Percentiles rank a stretch among this genome's conserved stretches.
These are phyloP conservation scores for Laothoe populi DNA, from an alignment of 2,888 invertebrate species.

Conservation along the genomic window DNA sequence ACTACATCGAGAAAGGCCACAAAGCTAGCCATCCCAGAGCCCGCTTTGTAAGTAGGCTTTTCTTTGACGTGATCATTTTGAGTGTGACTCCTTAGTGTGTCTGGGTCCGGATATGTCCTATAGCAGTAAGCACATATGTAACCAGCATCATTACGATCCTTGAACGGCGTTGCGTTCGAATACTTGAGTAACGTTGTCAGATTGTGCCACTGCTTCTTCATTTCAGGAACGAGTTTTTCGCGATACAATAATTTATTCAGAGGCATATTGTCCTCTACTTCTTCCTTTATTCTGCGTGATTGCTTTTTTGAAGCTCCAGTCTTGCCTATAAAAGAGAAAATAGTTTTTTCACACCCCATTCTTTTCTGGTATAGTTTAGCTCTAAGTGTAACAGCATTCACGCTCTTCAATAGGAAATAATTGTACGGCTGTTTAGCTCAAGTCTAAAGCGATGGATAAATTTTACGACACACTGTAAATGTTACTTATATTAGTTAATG, in stretches of 20 bases:
- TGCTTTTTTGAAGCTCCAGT: constrained; percentile 68
- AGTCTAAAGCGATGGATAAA: background rate
- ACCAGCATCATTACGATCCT: constrained; percentile 74
- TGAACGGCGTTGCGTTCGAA: constrained; percentile 77
- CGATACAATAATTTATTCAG: constrained; percentile 52
- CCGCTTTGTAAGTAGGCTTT: constrained; percentile 70
- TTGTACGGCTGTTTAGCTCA: background rate
- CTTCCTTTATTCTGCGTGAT: constrained; percentile 64
- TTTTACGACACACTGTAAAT: background rate
- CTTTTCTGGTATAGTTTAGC: constrained; percentile 11
- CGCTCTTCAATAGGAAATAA: constrained; percentile 5
- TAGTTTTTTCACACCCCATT: constrained; percentile 66
- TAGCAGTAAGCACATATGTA: constrained; percentile 77
- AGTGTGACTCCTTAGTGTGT: constrained; percentile 62
- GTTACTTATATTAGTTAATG: background rate
- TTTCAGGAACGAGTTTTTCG: constrained; percentile 63
- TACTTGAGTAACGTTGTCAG: constrained; percentile 68
- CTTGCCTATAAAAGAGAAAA: constrained; percentile 82
- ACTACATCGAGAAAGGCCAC: constrained; percentile 75
- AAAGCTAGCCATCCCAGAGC: constrained; percentile 70
- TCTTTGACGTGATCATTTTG: constrained; percentile 68
- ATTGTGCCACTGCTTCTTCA: constrained; percentile 80
- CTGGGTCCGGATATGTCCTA: constrained; percentile 68
- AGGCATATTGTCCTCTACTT: constrained; percentile 50
- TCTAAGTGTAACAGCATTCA: constrained; percentile 15